These are phyloP conservation scores for Sebastes miniatus DNA, from an alignment of 2,797 vertebrate species.

Conservation along the genomic window DNA sequence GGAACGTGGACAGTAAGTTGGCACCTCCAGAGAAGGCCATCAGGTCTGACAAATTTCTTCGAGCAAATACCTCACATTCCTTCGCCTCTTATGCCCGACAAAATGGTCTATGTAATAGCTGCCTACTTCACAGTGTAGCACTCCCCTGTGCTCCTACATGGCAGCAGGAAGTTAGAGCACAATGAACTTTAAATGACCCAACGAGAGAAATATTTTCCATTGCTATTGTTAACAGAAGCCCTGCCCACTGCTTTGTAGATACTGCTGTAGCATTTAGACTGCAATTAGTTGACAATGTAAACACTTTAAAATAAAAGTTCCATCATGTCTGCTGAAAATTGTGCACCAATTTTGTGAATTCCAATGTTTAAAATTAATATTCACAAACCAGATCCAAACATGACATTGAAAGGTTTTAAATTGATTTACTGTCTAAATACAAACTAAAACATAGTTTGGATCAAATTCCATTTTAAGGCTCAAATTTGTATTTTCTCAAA, in stretches of 20 bases:
- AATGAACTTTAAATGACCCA: constrained; percentile 75
- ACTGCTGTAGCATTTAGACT: constrained; percentile 5
- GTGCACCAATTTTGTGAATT: background rate
- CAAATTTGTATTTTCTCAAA: background rate
- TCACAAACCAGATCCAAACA: background rate
- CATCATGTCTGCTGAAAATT: background rate
- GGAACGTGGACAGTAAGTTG: constrained; percentile 67
- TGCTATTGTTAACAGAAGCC: constrained; percentile 55
- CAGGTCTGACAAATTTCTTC: constrained; percentile 58
- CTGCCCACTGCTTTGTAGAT: constrained; percentile 16
- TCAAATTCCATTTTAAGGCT: background rate
- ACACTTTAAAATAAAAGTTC: background rate
- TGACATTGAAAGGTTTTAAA: background rate
- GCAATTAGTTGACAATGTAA: constrained; percentile 21
- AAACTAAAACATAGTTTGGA: background rate
- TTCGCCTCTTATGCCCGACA: constrained; percentile 43
- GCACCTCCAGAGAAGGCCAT: constrained; percentile 60
- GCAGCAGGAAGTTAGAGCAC: constrained; percentile 58
- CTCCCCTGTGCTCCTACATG: constrained; percentile 40
- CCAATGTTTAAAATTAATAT: background rate
- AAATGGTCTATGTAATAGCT: constrained; percentile 39
- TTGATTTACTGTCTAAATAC: background rate
- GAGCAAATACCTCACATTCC: constrained; percentile 73
- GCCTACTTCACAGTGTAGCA: constrained; percentile 31
- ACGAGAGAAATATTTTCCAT: constrained; percentile 67